phyloP scores from a whole-genome alignment of 2,888 invertebrate species.

The Salpingus planirostris region DNA sequence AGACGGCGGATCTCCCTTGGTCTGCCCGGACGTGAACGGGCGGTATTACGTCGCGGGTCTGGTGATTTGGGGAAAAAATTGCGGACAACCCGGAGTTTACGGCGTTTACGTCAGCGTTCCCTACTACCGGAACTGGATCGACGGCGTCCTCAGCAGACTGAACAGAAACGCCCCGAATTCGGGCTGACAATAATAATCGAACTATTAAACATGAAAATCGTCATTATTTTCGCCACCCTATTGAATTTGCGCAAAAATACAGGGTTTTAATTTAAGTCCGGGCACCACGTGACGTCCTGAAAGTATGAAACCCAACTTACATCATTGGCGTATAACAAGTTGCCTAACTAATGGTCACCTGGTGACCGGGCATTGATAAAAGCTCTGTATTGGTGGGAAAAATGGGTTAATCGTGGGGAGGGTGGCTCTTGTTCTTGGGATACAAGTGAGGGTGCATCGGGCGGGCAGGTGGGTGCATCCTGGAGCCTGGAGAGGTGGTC shows the following conservation, averaged over 20 bases:
- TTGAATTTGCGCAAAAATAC: no score
- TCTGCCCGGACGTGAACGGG: slow-evolving; percentile 41
- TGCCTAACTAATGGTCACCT: no score
- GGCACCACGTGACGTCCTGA: no score
- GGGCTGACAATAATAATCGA: neutral
- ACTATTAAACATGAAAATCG: neutral
- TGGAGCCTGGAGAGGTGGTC: slow-evolving; percentile 10
- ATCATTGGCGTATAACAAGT: no score
- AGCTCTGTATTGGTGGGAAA: no score
- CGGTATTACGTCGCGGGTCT: slow-evolving; percentile 56
- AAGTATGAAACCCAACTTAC: no score
- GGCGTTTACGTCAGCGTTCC: slow-evolving; percentile 72
- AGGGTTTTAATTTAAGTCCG: no score
- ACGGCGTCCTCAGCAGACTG: slow-evolving; percentile 1
- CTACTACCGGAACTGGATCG: slow-evolving; percentile 39
- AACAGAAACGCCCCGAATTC: neutral
- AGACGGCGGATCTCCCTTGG: slow-evolving; percentile 65
- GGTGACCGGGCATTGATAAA: no score
- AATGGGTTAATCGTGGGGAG: no score
- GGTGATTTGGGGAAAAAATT: slow-evolving; percentile 67
- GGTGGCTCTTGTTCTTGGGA: no score
- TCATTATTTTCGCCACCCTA: neutral
- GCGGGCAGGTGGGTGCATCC: slow-evolving; percentile 9
- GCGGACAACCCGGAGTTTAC: slow-evolving; percentile 60
- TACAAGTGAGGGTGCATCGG: slow-evolving; percentile 11